A percentile compares a stretch with the other conserved stretches of the same genome.
Conservation (phyloP, 2,113 vertebrate genomes). For the Toxotes jaculatrix region DNA sequence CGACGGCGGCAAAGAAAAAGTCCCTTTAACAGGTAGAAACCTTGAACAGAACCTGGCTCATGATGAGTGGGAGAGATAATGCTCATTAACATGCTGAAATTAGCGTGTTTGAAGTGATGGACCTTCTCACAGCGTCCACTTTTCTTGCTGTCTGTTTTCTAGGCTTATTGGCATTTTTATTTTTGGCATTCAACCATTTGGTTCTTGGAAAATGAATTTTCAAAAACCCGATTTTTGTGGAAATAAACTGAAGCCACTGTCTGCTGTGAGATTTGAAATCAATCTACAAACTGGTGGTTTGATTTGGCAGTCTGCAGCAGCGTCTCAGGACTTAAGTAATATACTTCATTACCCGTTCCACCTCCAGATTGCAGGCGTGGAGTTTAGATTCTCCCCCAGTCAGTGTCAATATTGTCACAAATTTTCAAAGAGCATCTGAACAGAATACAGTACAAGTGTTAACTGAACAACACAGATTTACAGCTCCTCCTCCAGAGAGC, state of each 20-base stretch:
- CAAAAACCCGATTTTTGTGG: slow-evolving; percentile 6
- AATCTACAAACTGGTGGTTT: slow-evolving; percentile 40
- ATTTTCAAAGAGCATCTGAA: slow-evolving; percentile 54
- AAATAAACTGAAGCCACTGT: slow-evolving; percentile 11
- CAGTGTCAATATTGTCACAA: slow-evolving; percentile 48
- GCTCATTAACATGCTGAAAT: neutral
- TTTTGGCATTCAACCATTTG: neutral
- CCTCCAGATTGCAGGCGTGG: slow-evolving; percentile 40
- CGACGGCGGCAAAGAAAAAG: no score
- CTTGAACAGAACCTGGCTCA: no score
- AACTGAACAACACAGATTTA: slow-evolving; percentile 53
- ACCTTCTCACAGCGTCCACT: neutral
- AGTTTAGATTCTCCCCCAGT: slow-evolving; percentile 32
- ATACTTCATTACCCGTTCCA: slow-evolving; percentile 35
- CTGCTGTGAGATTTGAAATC: slow-evolving; percentile 20
- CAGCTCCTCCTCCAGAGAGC: slow-evolving; percentile 60
- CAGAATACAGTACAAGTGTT: slow-evolving; percentile 44
- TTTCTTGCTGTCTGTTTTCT: neutral
- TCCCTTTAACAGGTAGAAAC: no score
- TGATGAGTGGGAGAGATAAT: no score
- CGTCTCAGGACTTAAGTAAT: slow-evolving; percentile 29
- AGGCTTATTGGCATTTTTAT: neutral
- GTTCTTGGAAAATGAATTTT: neutral
- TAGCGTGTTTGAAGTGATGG: neutral
- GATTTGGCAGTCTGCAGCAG: slow-evolving; percentile 20